phyloP scores from a whole-genome alignment of 2,888 invertebrate species.

The Ochropleura plecta region DNA sequence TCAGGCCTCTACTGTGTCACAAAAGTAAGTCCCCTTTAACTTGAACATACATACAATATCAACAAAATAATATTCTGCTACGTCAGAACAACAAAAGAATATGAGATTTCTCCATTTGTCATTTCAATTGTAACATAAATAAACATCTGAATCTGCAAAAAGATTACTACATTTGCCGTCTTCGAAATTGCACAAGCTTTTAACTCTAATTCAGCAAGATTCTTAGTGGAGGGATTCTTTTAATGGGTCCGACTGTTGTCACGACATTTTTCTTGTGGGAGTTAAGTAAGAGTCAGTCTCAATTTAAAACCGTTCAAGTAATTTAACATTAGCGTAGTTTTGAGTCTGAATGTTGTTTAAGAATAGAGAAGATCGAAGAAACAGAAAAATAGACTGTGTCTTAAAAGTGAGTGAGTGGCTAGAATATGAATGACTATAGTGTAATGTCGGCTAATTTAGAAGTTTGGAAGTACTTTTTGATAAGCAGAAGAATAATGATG shows the following conservation, averaged over 20 bases:
- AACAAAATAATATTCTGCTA: slow-evolving; percentile 42
- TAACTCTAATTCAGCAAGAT: slow-evolving; percentile 1
- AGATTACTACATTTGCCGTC: not conserved
- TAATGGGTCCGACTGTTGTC: not conserved
- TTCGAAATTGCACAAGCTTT: slow-evolving; percentile 32
- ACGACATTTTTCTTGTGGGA: slow-evolving; percentile 3
- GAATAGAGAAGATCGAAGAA: not conserved
- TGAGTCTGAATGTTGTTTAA: not conserved
- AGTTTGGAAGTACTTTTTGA: not conserved
- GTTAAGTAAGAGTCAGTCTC: no score
- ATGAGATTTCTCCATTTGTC: slow-evolving; percentile 53
- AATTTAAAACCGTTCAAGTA: not conserved
- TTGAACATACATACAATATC: slow-evolving; percentile 53
- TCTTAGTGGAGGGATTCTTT: not conserved
- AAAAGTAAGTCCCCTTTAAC: slow-evolving; percentile 38
- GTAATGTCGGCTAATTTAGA: not conserved
- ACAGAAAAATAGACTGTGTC: not conserved
- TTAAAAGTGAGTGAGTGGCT: not conserved
- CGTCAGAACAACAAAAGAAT: slow-evolving; percentile 53
- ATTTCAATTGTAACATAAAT: slow-evolving; percentile 50
- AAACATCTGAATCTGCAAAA: slow-evolving; percentile 32
- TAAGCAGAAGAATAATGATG: not conserved
- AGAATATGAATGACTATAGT: not conserved
- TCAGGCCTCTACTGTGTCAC: slow-evolving; percentile 14
- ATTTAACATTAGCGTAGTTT: not conserved